Base-by-base conservation (phyloP, 2,888 invertebrate species). In the Dasypogon diadema region DNA sequence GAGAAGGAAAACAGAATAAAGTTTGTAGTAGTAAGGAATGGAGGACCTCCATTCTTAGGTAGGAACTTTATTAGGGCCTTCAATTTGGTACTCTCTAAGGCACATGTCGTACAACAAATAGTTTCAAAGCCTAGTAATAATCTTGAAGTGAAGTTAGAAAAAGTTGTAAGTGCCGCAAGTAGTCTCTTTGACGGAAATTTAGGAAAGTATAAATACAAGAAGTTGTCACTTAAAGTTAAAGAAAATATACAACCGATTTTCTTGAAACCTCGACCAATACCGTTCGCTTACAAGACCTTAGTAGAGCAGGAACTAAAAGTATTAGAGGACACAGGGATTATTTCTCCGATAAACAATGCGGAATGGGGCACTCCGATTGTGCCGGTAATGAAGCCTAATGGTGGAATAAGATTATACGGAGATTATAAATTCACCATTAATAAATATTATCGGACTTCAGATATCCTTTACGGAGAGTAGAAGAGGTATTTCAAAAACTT, bases 71-170 rank as follows among this genome's bases (percentile, higher is more conserved):
- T 30, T 3, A 8, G 1, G 0, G 10, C 0, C 3, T 30, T 30
- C 0, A 30, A 1, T 30, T 1, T 30, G 10, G 1, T 1, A 1
- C 0, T 1, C 5, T 1, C 0, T 1, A 30, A 1, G 1, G 1
- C 34, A 1, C 0, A 30, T 30, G 10, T 0, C 10, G 1, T 1
- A 0, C 1, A 30, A 1, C 34, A 1, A 30, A 0, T 30, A 1
- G 0, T 1, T 30, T 6, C 34, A 5, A 30, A 30, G 30, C 4
- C 30, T 5, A 30, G 4, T 5, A 30, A 3, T 30, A 8, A 30
- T 5, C 3, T 30, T 1, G 34, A 30, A 6, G 34, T 6, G 5
- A 30, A 30, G 10, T 30, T 30, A 10, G 10, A 30, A 10, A 30
- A 5, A 6, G 5, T 30, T 6, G 5, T 30, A 30, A 10, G 10